Percentiles rank a stretch among this genome's conserved stretches.
Conservation (phyloP, 2,113 vertebrate species). For the Oxygymnocypris stewartii region DNA sequence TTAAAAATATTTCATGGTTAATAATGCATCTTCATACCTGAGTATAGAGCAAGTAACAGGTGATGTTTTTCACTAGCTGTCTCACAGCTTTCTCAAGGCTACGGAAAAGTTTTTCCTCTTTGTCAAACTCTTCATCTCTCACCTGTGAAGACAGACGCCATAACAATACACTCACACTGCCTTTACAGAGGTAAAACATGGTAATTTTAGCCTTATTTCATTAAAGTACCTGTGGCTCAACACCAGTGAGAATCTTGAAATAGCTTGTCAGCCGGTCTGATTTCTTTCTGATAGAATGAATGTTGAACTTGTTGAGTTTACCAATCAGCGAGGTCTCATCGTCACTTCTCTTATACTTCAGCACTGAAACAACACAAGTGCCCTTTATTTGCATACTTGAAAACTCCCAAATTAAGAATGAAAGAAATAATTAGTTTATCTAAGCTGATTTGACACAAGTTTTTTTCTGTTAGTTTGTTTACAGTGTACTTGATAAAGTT, state of each 20-base stretch:
- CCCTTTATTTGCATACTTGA: background rate
- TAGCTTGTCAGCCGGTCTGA: slow-evolving; percentile 93
- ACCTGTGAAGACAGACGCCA: slow-evolving; percentile 75
- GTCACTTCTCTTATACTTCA: slow-evolving; percentile 92
- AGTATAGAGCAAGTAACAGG: slow-evolving; percentile 77
- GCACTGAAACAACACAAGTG: slow-evolving; percentile 74
- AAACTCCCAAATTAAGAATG: background rate
- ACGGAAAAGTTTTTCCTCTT: slow-evolving; percentile 90
- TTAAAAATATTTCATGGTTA: background rate
- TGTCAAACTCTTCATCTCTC: slow-evolving; percentile 89
- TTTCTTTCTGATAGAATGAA: slow-evolving; percentile 97
- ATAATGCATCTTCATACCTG: slow-evolving; percentile 73
- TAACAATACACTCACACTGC: background rate
- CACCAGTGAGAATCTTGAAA: slow-evolving; percentile 89
- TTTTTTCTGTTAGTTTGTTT: no score
- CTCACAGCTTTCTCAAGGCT: slow-evolving; percentile 90
- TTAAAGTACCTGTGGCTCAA: slow-evolving; percentile 87
- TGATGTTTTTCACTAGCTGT: slow-evolving; percentile 83
- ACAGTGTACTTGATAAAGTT: background rate
- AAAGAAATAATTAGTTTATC: background rate
- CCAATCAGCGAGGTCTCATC: slow-evolving; percentile 91
- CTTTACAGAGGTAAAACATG: background rate
- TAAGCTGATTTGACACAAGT: no score
- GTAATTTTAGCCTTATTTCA: no score
- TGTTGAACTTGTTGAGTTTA: slow-evolving; percentile 89